A percentile compares a stretch with the other conserved stretches of the same genome.
phyloP scores from a whole-genome alignment of 2,113 vertebrate species.

The Pituophis catenifer region DNA sequence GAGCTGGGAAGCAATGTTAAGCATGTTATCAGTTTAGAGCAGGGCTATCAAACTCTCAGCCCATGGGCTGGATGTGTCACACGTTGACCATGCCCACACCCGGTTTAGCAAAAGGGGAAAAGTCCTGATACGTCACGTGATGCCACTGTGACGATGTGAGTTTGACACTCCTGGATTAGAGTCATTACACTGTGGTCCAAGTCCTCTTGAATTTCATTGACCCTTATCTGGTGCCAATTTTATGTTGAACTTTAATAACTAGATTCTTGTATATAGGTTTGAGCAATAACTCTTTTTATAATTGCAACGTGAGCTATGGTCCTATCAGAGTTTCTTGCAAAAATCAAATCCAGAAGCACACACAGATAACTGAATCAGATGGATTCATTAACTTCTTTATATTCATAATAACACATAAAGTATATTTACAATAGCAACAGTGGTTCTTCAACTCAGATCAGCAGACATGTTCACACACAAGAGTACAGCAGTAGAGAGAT shows the following conservation, averaged over 20 bases:
- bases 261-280: not conserved
- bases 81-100: too few species aligned
- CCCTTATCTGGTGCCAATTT: not conserved
- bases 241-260: not conserved
- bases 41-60: too few species aligned
- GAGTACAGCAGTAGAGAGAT: too few species aligned
- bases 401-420: too few species aligned
- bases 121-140: too few species aligned
- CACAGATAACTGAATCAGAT: too few species aligned
- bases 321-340: not conserved
- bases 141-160: rapidly evolving
- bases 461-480: too few species aligned
- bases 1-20: not conserved
- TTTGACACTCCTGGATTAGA: not conserved
- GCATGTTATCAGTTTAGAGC: not conserved
- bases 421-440: too few species aligned
- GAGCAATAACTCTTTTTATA: not conserved
- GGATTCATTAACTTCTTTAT: too few species aligned
- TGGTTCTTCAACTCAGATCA: too few species aligned
- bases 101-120: too few species aligned
- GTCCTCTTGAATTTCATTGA: not conserved
- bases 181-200: not conserved
- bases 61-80: rapidly evolving
- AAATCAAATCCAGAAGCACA: too few species aligned
- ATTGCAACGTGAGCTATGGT: not conserved